Percentiles rank a stretch among this genome's conserved stretches.
Evolutionary conservation across 2,888 invertebrate species (phyloP).

Genomic region (Drosophila phalerata): DNA sequence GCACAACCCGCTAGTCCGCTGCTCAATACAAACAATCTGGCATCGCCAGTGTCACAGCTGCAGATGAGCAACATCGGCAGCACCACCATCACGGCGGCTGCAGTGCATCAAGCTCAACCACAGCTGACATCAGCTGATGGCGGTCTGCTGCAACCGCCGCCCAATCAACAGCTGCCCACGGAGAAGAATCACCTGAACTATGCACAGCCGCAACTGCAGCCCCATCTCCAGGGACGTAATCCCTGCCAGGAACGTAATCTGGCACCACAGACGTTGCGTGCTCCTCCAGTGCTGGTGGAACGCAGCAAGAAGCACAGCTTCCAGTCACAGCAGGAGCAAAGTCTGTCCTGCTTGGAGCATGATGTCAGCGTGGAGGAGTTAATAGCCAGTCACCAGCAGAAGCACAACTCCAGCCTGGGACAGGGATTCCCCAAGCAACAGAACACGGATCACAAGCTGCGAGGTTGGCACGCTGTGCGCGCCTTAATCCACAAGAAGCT

Average conservation of each 20-base stretch:
- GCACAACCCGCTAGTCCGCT: slow-evolving; percentile 83
- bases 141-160: slow-evolving; percentile 82
- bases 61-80: slow-evolving; percentile 17
- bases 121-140: slow-evolving; percentile 71
- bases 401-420: slow-evolving; percentile 79
- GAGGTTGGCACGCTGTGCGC: slow-evolving; percentile 85
- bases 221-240: slow-evolving; percentile 93
- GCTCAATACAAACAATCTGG: slow-evolving; percentile 83
- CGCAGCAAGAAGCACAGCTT: slow-evolving; percentile 85
- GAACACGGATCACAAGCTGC: slow-evolving; percentile 84
- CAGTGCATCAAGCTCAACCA: slow-evolving; percentile 68
- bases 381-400: slow-evolving; percentile 72
- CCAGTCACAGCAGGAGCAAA: slow-evolving; percentile 82
- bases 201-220: slow-evolving; percentile 89
- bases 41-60: slow-evolving; percentile 51
- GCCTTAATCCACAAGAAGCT: slow-evolving; percentile 85
- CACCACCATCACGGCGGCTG: slow-evolving; percentile 62
- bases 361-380: slow-evolving; percentile 85
- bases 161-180: slow-evolving; percentile 84
- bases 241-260: slow-evolving; percentile 92
- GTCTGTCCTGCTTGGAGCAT: slow-evolving; percentile 84
- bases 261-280: slow-evolving; percentile 81
- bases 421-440: slow-evolving; percentile 85
- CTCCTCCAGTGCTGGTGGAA: slow-evolving; percentile 82
- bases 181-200: slow-evolving; percentile 85